Conservation (phyloP, 2,113 vertebrate species). For the Anoplopoma fimbria region DNA sequence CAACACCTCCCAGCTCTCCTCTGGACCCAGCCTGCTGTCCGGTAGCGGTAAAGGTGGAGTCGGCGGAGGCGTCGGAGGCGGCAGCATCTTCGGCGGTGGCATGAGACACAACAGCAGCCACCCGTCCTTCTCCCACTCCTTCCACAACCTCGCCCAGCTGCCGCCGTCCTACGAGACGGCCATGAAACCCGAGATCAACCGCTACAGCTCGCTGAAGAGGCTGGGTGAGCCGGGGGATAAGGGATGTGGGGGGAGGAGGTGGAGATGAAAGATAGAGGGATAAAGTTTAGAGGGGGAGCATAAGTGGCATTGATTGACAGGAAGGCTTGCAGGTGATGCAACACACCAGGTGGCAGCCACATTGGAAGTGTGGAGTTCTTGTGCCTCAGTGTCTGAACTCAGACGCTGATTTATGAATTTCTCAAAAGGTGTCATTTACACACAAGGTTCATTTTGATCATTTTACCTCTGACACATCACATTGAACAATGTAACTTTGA, state of each 20-base stretch:
- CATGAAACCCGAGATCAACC: conserved; percentile 88
- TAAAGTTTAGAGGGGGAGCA: no score
- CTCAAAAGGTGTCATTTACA: background rate
- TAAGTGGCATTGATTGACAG: background rate
- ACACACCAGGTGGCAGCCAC: background rate
- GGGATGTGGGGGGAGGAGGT: background rate
- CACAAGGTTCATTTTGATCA: background rate
- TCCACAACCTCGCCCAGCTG: conserved; percentile 93
- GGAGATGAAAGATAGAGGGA: background rate
- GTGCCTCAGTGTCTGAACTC: background rate
- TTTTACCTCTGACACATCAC: background rate
- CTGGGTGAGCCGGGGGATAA: conserved; percentile 83
- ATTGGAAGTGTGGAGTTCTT: background rate
- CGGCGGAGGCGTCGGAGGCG: conserved; percentile 2
- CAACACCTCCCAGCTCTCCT: conserved; percentile 83
- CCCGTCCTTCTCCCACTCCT: conserved; percentile 89
- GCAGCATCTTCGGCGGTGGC: conserved; percentile 39
- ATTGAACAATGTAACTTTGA: background rate
- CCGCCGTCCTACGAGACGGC: conserved; percentile 89
- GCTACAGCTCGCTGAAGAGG: conserved; percentile 92
- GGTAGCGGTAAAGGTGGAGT: conserved; percentile 58
- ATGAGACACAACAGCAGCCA: conserved; percentile 86
- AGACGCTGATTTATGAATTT: background rate
- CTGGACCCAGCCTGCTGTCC: conserved; percentile 77
- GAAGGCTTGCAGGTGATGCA: background rate